Percentiles rank a stretch among this genome's conserved stretches.
Conservation (phyloP, 1,140 invertebrate genomes). For the Megalopta genalis region DNA sequence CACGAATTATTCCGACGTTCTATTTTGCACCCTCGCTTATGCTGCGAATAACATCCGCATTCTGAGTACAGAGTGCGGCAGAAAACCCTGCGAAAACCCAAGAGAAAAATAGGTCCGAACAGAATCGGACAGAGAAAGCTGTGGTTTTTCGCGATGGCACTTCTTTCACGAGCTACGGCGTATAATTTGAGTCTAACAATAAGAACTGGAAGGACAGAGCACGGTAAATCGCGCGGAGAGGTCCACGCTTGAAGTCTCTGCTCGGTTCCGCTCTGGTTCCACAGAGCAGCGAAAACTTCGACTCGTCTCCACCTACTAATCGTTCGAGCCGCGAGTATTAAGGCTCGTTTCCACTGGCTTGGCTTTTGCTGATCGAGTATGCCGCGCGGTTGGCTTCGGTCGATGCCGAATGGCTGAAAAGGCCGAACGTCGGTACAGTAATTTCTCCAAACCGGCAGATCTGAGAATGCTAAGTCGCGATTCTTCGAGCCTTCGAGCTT, state of each 20-base stretch:
- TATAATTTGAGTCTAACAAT: constrained; percentile 11
- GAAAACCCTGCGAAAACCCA: background rate
- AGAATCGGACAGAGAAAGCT: background rate
- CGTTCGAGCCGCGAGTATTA: constrained; percentile 19
- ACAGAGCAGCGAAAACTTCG: constrained; percentile 46
- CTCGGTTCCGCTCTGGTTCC: constrained; percentile 60
- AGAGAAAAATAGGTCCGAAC: background rate
- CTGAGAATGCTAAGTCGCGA: no score
- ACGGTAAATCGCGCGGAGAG: constrained; percentile 41
- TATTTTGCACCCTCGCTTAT: no score
- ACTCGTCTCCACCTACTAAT: background rate
- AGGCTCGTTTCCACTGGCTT: no score
- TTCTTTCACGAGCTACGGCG: background rate
- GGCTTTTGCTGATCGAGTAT: no score
- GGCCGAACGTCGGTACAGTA: no score
- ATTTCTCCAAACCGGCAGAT: no score
- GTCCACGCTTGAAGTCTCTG: constrained; percentile 40
- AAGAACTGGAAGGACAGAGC: constrained; percentile 27
- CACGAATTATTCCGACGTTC: no score
- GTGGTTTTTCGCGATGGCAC: background rate
- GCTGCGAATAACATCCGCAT: background rate
- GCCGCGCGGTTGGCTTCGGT: no score
- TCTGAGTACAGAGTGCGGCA: background rate
- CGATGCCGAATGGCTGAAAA: no score
- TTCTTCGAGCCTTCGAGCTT: no score